Evolutionary conservation across 2,888 invertebrate species (phyloP).

Genomic region (Dilophus febrilis): DNA sequence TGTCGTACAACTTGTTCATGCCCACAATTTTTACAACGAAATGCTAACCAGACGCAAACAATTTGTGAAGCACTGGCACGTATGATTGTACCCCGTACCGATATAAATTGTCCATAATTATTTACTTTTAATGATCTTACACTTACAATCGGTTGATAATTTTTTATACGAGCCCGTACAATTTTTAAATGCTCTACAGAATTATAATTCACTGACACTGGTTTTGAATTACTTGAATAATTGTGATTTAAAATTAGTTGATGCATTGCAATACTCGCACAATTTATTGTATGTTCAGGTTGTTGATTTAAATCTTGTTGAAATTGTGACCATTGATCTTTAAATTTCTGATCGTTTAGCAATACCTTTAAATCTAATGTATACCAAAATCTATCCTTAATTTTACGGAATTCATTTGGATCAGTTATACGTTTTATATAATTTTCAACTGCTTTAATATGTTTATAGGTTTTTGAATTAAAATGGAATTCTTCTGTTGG

Average conservation of each 20-base stretch:
- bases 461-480: slow-evolving; percentile 31
- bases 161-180: slow-evolving; percentile 37
- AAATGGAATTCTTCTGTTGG: slow-evolving; percentile 40
- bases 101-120: slow-evolving; percentile 56
- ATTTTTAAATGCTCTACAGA: slow-evolving; percentile 28
- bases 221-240: neutral
- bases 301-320: slow-evolving; percentile 44
- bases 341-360: slow-evolving; percentile 37
- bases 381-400: slow-evolving; percentile 16
- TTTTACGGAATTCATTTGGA: slow-evolving; percentile 15
- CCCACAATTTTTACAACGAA: slow-evolving; percentile 53
- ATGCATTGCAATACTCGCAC: slow-evolving; percentile 64
- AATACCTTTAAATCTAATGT: slow-evolving; percentile 38
- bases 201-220: neutral
- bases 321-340: slow-evolving; percentile 43
- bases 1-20: slow-evolving; percentile 48
- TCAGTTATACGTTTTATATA: slow-evolving; percentile 29
- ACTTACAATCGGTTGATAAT: slow-evolving; percentile 47
- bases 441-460: slow-evolving; percentile 35
- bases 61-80: slow-evolving; percentile 59
- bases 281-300: slow-evolving; percentile 48
- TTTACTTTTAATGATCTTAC: slow-evolving; percentile 53
- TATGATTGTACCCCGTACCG: slow-evolving; percentile 71
- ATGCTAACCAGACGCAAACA: slow-evolving; percentile 58
- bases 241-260: slow-evolving; percentile 33